Evolutionary conservation across 2,113 vertebrate species (phyloP).

Genomic region (Aegotheles bennettii): DNA sequence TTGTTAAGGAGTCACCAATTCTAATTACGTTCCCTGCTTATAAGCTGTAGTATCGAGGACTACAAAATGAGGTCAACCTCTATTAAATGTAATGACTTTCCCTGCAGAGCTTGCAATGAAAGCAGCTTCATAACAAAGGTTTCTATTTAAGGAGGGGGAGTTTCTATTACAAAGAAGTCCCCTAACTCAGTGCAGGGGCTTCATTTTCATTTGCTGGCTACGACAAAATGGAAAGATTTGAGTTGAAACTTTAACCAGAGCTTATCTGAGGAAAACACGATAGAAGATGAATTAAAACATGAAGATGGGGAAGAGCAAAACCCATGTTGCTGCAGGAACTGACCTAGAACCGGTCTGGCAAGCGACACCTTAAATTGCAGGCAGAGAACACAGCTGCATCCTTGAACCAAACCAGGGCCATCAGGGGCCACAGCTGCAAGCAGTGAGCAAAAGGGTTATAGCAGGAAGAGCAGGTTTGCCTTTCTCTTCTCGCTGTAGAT

Average conservation of each 20-base stretch:
- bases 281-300: background rate
- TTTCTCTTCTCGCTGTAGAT: background rate
- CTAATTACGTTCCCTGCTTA: background rate
- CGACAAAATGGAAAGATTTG: background rate
- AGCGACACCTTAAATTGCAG: background rate
- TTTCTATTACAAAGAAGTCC: background rate
- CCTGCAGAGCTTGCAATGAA: background rate
- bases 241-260: background rate
- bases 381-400: background rate
- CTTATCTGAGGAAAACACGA: background rate
- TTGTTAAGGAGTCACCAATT: background rate
- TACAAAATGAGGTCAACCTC: constrained; percentile 23
- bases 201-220: background rate
- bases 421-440: background rate
- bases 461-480: background rate
- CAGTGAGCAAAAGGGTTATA: background rate
- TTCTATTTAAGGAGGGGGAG: background rate
- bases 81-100: constrained; percentile 14
- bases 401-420: background rate
- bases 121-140: constrained; percentile 28
- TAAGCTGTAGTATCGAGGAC: background rate
- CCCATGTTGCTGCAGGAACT: background rate
- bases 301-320: background rate
- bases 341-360: background rate
- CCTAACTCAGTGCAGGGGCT: background rate